Evolutionary conservation across 2,888 invertebrate species (phyloP), one percentile per base, ranked within the genome.

Genomic region (Gastracanthus pulcherrimus): DNA sequence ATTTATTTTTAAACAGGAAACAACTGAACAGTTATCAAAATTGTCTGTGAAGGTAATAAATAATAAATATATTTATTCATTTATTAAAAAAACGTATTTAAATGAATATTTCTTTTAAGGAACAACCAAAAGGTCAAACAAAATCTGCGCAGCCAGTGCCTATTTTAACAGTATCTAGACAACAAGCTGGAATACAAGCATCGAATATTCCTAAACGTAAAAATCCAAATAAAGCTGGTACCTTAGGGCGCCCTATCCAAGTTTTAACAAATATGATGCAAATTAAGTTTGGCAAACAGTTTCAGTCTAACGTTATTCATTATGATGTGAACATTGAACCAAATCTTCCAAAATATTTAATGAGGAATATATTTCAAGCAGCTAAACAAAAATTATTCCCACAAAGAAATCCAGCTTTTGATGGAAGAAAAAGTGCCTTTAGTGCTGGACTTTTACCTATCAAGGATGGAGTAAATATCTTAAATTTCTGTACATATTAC

Each of bases 251-350:
- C 5, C 84, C 70, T 3, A 91, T 94, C 0, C 87, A 71, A 38
- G 92, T 95, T 0, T 89, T 93, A 41, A 94, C 94, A 0, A 97
- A 97, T 87, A 95, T 96, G 90, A 90, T 96, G 70, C 90, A 92
- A 26, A 92, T 96, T 84, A 87, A 89, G 9, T 92, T 95, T 72
- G 78, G 85, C 1, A 88, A 92, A 0, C 87, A 89, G 31, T 86
- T 91, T 80, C 93, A 95, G 13, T 96, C 95, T 23, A 45, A 76
- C 89, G 93, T 93, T 0, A 91, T 93, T 87, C 98, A 99, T 87
- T 99, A 99, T 90, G 98, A 99, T 87, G 95, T 98, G 0, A 92
- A 91, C 0, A 93, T 96, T 45, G 92, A 89, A 0, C 96, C 96
- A 0, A 95, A 96, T 19, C 94, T 91, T 60, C 96, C 96, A 0